A percentile compares a stretch with the other conserved stretches of the same genome.
phyloP scores from a whole-genome alignment of 2,113 vertebrate genomes.

The Danio rerio region DNA sequence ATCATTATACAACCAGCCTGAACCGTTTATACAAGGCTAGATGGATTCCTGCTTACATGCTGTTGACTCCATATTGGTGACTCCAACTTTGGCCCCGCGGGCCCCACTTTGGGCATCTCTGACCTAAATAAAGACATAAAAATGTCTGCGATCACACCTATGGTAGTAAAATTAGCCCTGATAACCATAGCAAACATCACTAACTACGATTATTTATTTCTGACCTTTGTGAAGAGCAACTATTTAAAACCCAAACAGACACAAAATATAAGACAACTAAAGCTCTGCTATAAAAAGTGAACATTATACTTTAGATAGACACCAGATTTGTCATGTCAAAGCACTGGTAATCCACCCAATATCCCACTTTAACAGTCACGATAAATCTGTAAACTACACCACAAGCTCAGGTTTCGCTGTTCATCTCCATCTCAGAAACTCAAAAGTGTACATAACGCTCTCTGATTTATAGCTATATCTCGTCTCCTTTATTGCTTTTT shows the following conservation, averaged over 20 bases:
- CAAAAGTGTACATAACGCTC: slow-evolving; percentile 53
- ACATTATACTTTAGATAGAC: slow-evolving; percentile 70
- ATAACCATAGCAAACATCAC: not conserved
- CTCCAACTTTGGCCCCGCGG: too few relatives aligned
- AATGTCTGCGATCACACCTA: not conserved
- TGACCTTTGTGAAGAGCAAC: not conserved
- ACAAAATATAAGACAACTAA: slow-evolving; percentile 59
- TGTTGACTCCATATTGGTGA: too few relatives aligned
- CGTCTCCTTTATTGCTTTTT: slow-evolving; percentile 68
- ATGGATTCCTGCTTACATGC: too few relatives aligned
- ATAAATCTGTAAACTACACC: slow-evolving; percentile 72
- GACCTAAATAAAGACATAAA: not conserved
- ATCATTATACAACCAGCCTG: too few relatives aligned
- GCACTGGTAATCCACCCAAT: slow-evolving; percentile 74
- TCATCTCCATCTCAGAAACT: slow-evolving; percentile 37
- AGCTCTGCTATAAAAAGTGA: slow-evolving; percentile 74
- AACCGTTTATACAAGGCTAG: too few relatives aligned
- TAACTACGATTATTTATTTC: slow-evolving; percentile 4
- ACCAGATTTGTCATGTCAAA: slow-evolving; percentile 76
- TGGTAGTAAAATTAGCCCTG: not conserved
- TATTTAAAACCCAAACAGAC: slow-evolving; percentile 7
- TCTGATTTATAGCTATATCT: slow-evolving; percentile 66
- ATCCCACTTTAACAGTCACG: slow-evolving; percentile 72
- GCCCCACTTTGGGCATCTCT: too few relatives aligned
- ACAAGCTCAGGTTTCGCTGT: slow-evolving; percentile 64